These are phyloP conservation scores for Tursiops truncatus DNA, from an alignment of 2,113 vertebrate species.

Conservation along the genomic window DNA sequence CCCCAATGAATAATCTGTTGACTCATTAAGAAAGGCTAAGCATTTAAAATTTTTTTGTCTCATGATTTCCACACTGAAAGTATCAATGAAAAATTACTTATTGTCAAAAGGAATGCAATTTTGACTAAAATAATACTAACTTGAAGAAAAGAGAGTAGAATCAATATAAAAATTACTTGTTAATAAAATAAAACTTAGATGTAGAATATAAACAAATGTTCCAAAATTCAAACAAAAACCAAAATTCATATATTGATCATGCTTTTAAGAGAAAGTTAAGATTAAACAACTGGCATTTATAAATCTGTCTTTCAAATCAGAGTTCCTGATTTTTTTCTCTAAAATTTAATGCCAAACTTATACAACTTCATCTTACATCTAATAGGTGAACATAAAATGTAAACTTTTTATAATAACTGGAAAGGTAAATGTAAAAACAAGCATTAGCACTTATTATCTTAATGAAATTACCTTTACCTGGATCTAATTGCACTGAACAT, in stretches of 20 bases:
- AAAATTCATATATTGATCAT: neutral
- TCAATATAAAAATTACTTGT: neutral
- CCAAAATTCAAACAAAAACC: too few relatives aligned
- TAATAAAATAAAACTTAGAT: neutral
- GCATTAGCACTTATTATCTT: neutral
- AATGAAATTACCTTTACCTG: neutral
- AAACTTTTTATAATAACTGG: neutral
- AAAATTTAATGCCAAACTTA: neutral
- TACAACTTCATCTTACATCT: neutral
- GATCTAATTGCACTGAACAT: neutral
- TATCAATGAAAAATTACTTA: constrained; percentile 37
- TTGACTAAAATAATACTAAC: neutral
- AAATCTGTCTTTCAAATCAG: neutral
- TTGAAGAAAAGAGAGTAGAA: neutral
- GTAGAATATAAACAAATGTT: neutral
- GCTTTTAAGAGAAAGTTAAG: neutral
- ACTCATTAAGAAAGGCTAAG: constrained; percentile 52
- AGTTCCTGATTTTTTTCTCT: neutral
- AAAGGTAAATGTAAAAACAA: neutral
- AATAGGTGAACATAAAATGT: neutral
- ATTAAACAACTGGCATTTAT: neutral
- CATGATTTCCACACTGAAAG: neutral
- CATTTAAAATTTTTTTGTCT: constrained; percentile 20
- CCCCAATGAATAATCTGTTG: neutral
- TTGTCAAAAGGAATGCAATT: constrained; percentile 45